Conservation (phyloP, 2,888 invertebrate species). For the Onthophagus sagittarius region DNA sequence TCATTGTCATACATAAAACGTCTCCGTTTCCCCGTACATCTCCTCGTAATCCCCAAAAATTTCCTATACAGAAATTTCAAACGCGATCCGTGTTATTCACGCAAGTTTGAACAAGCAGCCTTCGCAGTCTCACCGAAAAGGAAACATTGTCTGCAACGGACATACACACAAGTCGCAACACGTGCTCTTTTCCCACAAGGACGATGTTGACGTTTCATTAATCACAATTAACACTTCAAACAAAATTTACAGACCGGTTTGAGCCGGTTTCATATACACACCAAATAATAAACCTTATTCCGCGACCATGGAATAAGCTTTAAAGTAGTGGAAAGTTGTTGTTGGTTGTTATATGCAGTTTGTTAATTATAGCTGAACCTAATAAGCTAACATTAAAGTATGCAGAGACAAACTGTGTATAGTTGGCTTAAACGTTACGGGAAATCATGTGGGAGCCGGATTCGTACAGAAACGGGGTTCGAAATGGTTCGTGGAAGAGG, state of each 20-base stretch:
- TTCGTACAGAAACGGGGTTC: background rate
- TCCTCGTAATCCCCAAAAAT: background rate
- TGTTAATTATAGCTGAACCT: background rate
- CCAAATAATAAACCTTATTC: background rate
- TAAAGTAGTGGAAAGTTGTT: background rate
- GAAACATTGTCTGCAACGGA: background rate
- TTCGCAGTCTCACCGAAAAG: background rate
- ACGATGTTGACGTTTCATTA: constrained; percentile 24
- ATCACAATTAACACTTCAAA: constrained; percentile 24
- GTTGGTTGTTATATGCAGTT: background rate
- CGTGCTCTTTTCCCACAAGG: background rate
- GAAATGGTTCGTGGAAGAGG: background rate
- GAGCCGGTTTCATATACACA: background rate
- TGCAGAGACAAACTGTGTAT: background rate
- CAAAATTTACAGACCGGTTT: constrained; percentile 9
- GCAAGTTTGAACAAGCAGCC: background rate
- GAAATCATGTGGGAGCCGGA: background rate
- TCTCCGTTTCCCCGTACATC: background rate
- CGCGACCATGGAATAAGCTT: background rate
- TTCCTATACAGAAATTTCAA: background rate
- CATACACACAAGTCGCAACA: background rate
- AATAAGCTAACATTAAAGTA: background rate
- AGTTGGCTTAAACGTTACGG: background rate
- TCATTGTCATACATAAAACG: background rate
- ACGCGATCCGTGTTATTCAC: background rate